These are phyloP conservation scores for Heloderma charlesbogerti DNA, from an alignment of 2,113 vertebrate species.

Conservation along the genomic window DNA sequence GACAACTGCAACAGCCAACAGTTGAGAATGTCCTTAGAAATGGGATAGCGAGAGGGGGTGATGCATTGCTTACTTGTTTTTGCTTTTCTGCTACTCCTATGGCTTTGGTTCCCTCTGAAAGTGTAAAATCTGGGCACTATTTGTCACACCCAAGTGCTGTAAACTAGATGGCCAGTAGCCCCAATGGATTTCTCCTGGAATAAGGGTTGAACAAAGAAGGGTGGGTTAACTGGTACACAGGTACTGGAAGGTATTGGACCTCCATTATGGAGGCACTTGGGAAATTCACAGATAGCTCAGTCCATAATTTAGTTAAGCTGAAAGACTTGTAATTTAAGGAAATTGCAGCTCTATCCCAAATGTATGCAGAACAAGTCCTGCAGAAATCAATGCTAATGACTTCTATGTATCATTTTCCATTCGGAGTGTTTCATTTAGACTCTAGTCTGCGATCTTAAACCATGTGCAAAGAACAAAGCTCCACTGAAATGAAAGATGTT, in stretches of 20 bases:
- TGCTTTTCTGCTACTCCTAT: neutral
- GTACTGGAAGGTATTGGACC: neutral
- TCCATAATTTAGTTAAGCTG: neutral
- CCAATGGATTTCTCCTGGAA: slow-evolving; percentile 39
- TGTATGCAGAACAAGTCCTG: neutral
- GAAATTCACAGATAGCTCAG: neutral
- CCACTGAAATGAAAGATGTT: neutral
- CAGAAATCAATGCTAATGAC: neutral
- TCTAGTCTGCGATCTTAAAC: neutral
- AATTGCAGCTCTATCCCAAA: neutral
- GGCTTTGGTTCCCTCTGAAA: slow-evolving; percentile 57
- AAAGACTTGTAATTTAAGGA: neutral
- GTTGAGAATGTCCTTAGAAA: slow-evolving; percentile 25
- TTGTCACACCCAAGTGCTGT: slow-evolving; percentile 68
- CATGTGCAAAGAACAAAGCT: neutral
- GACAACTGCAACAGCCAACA: slow-evolving; percentile 28
- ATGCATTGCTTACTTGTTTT: neutral
- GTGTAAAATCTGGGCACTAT: slow-evolving; percentile 67
- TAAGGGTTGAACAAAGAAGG: slow-evolving; percentile 39
- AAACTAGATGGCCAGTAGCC: slow-evolving; percentile 37
- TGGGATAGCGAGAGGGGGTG: neutral
- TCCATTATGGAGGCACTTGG: neutral
- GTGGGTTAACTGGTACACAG: neutral
- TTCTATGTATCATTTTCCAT: neutral
- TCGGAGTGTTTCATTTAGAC: neutral